phyloP scores from a whole-genome alignment of 2,888 invertebrate species.

The Hypolimnas misippus region DNA sequence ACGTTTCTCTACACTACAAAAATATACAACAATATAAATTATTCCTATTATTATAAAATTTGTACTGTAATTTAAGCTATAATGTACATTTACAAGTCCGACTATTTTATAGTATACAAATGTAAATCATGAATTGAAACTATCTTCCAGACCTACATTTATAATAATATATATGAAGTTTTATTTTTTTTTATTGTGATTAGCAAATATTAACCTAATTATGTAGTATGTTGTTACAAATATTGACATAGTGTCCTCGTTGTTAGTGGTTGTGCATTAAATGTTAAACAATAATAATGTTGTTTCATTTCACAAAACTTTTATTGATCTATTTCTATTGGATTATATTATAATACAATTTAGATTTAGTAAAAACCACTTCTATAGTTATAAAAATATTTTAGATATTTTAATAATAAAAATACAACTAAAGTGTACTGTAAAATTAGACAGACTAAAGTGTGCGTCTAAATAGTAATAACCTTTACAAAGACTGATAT shows the following conservation, averaged over 20 bases:
- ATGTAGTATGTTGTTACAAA: constrained; percentile 22
- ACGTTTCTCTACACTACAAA: background rate
- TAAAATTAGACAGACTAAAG: too few relatives aligned
- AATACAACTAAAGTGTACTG: too few relatives aligned
- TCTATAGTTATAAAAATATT: too few relatives aligned
- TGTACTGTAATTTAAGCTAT: background rate
- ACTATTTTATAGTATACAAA: constrained; percentile 10
- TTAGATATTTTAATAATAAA: too few relatives aligned
- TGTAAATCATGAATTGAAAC: constrained; percentile 12
- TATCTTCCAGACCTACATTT: constrained; percentile 13
- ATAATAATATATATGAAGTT: constrained; percentile 10
- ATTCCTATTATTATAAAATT: background rate
- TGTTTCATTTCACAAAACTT: constrained; percentile 21
- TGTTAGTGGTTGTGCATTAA: constrained; percentile 38
- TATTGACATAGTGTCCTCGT: constrained; percentile 23
- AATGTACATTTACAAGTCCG: background rate
- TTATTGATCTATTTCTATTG: too few relatives aligned
- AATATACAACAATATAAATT: background rate
- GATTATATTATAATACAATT: too few relatives aligned
- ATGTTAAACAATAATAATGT: constrained; percentile 20
- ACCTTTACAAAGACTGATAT: too few relatives aligned
- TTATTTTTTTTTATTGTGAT: constrained; percentile 8
- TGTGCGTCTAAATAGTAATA: too few relatives aligned
- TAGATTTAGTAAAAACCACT: too few relatives aligned
- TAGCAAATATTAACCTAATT: constrained; percentile 11